Conservation (phyloP, 2,888 invertebrate species). For the Augiades crinisus region DNA sequence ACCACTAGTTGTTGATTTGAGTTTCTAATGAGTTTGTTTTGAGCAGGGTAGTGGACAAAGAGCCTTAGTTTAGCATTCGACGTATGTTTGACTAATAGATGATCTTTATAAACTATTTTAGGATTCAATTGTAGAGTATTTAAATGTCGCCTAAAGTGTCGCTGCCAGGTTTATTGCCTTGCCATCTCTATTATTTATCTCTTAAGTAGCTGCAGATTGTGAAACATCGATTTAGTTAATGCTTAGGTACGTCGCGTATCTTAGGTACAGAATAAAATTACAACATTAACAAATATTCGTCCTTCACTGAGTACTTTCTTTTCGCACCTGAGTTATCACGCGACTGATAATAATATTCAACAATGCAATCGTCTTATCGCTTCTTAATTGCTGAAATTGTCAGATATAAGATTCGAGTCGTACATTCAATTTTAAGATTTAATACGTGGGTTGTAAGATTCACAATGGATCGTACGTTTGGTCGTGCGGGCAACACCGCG, state of each 20-base stretch:
- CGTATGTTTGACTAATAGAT: neutral
- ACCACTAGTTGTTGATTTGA: too few relatives aligned
- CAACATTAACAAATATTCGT: conserved; percentile 1
- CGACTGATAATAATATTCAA: conserved; percentile 10
- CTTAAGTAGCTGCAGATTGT: too few relatives aligned
- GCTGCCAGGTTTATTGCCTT: neutral
- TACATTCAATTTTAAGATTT: conserved; percentile 17
- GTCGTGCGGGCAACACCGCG: conserved; percentile 31
- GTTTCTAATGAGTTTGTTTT: too few relatives aligned
- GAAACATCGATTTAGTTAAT: too few relatives aligned
- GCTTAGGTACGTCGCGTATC: too few relatives aligned
- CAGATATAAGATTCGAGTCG: neutral
- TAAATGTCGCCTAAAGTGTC: neutral
- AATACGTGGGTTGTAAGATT: neutral
- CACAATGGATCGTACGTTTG: conserved; percentile 33
- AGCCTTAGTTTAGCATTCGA: too few relatives aligned
- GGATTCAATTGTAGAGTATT: neutral
- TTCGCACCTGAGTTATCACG: neutral
- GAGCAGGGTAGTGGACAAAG: too few relatives aligned
- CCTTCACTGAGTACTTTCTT: neutral
- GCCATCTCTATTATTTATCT: neutral
- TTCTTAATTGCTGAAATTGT: conserved; percentile 14
- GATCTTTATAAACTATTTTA: neutral
- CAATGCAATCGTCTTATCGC: conserved; percentile 16
- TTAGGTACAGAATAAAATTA: too few relatives aligned